Conservation (phyloP, 1,140 invertebrate species). For the Aphidius ervi region DNA sequence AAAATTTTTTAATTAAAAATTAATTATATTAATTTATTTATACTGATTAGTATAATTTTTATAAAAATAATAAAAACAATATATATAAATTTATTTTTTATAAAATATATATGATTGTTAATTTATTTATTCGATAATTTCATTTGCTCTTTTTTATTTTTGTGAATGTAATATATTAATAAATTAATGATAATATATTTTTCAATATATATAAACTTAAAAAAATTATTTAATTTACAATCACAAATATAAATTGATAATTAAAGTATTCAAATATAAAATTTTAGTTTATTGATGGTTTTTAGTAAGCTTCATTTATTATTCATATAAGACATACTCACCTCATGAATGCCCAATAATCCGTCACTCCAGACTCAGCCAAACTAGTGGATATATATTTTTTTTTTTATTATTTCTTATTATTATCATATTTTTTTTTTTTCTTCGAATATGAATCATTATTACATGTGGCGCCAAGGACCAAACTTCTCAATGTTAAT, state of each 20-base stretch:
- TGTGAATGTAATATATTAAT: too few species aligned
- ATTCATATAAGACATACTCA: conserved; percentile 16
- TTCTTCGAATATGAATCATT: conserved; percentile 11
- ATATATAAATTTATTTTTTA: conserved; percentile 7
- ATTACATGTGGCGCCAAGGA: conserved; percentile 18
- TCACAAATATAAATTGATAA: conserved; percentile 15
- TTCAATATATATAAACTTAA: too few species aligned
- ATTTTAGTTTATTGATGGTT: conserved; percentile 11
- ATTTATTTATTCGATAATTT: too few species aligned
- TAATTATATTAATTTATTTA: background rate
- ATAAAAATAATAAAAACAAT: background rate
- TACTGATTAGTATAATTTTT: background rate
- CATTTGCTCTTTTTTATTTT: too few species aligned
- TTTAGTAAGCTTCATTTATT: conserved; percentile 16
- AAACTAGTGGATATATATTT: conserved; percentile 12
- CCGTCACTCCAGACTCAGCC: conserved; percentile 14
- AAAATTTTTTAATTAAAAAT: background rate
- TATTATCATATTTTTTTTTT: too few species aligned
- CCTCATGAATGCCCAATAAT: conserved; percentile 23
- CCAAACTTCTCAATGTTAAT: conserved; percentile 16
- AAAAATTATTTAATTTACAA: too few species aligned
- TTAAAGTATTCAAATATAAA: conserved; percentile 7
- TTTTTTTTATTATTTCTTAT: background rate
- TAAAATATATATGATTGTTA: too few species aligned
- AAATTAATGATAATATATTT: too few species aligned